These are phyloP conservation scores for Brachyrhaphis roseni DNA, from an alignment of 2,797 vertebrate species.

Conservation along the genomic window DNA sequence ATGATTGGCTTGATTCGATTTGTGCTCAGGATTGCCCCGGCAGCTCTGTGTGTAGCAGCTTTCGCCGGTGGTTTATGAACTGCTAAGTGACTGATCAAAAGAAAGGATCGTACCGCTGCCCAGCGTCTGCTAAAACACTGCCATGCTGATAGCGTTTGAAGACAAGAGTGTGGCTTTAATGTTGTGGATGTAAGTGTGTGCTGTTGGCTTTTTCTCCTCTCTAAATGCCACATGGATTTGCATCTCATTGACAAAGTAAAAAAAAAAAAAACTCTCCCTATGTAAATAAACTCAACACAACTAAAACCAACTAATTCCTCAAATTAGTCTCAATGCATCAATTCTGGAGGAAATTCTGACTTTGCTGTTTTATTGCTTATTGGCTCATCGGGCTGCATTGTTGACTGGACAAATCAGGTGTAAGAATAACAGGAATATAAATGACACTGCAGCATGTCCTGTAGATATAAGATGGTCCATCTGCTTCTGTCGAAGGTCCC, in stretches of 20 bases:
- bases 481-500: slow-evolving; percentile 35
- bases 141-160: slow-evolving; percentile 38
- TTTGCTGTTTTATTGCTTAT: slow-evolving; percentile 7
- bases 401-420: slow-evolving; percentile 16
- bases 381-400: slow-evolving; percentile 12
- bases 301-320: slow-evolving; percentile 29
- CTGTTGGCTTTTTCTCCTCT: slow-evolving; percentile 44
- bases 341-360: slow-evolving; percentile 27
- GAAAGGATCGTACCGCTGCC: slow-evolving; percentile 29
- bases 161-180: slow-evolving; percentile 43
- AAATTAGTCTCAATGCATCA: slow-evolving; percentile 15
- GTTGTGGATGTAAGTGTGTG: slow-evolving; percentile 13
- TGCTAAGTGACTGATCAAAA: slow-evolving; percentile 45
- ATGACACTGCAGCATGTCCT: slow-evolving; percentile 26
- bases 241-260: slow-evolving; percentile 74
- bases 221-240: slow-evolving; percentile 71
- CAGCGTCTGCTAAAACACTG: slow-evolving; percentile 24
- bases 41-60: slow-evolving; percentile 33
- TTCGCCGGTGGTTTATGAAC: slow-evolving; percentile 29
- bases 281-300: slow-evolving; percentile 38
- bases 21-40: slow-evolving; percentile 38
- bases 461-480: slow-evolving; percentile 31
- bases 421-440: slow-evolving; percentile 2
- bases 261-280: slow-evolving; percentile 10
- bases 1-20: slow-evolving; percentile 65